Conservation (phyloP, 2,113 vertebrate species). For the Uria aalge region DNA sequence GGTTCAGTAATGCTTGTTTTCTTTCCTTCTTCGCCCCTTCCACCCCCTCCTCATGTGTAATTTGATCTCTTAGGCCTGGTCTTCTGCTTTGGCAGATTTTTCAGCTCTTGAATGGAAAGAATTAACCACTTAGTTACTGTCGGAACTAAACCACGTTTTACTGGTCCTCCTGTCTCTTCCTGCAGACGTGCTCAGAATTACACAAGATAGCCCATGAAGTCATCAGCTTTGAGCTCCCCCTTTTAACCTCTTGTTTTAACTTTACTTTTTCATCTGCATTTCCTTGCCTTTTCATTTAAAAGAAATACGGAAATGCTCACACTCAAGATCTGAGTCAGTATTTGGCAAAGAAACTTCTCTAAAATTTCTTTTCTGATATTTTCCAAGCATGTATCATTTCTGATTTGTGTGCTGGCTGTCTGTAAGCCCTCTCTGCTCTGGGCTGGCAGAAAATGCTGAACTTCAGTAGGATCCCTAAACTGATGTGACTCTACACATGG, state of each 20-base stretch:
- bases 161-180: neutral
- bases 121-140: constrained; percentile 71
- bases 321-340: constrained; percentile 42
- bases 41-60: constrained; percentile 74
- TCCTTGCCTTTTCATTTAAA: neutral
- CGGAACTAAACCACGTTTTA: neutral
- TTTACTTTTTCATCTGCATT: neutral
- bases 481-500: neutral
- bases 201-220: neutral
- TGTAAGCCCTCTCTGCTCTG: neutral
- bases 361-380: neutral
- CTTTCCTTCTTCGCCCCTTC: constrained; percentile 62
- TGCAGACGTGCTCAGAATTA: neutral
- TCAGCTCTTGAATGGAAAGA: constrained; percentile 54
- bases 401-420: neutral
- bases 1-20: constrained; percentile 65
- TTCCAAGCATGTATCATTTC: constrained; percentile 10
- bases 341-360: neutral
- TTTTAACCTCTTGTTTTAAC: neutral
- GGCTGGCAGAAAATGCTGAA: neutral
- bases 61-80: constrained; percentile 72
- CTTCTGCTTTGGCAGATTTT: constrained; percentile 71
- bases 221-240: neutral
- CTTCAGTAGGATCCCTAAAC: neutral
- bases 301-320: neutral